Evolutionary conservation across 2,888 invertebrate genomes (phyloP), one percentile per base, ranked within the genome.

Genomic region (Drosophila formosana): DNA sequence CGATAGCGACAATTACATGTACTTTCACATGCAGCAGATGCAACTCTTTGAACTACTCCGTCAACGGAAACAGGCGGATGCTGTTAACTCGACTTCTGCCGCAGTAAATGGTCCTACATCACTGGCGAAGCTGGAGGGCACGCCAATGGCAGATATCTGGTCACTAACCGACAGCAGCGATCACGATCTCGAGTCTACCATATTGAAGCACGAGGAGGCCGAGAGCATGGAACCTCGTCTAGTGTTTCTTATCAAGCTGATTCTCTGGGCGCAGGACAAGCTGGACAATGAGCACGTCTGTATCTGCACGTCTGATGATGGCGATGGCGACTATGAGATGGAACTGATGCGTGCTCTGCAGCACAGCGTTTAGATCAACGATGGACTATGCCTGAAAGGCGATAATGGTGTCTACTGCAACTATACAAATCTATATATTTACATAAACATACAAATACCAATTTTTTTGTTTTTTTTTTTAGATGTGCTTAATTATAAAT

Each of bases 11-110:
- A 83, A 87, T 43, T 89, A 87, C 34, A 84, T 83, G 61, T 83
- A 87, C 50, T 83, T 83, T 30, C 83, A 83, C 66, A 83, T 83
- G 83, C 83, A 83, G 37, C 83, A 83, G 46, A 28, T 83, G 63
- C 85, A 71, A 0, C 70, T 83, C 1, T 68, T 83, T 26, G 83
- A 83, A n/a, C 39, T 89, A 11, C 70, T 83, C 3, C 72, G 72
- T 0, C 60, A 75, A 34, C 55, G 84, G 4, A 70, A 80, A 13
- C 23, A 66, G 18, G 39, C 57, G 5, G 41, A 63, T 32, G 43
- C 46, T 0, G 9, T 13, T 0, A 55, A 5, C 32, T 28, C 28
- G 4, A 28, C 11, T 41, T 4, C 28, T 11, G 13, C 26, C 3
- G 43, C 3, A 2, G 13, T 39, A 13, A 39, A n/a, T 18, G 18